These are phyloP conservation scores for Metalampra italica DNA, from an alignment of 2,888 invertebrate genomes.

Conservation along the genomic window DNA sequence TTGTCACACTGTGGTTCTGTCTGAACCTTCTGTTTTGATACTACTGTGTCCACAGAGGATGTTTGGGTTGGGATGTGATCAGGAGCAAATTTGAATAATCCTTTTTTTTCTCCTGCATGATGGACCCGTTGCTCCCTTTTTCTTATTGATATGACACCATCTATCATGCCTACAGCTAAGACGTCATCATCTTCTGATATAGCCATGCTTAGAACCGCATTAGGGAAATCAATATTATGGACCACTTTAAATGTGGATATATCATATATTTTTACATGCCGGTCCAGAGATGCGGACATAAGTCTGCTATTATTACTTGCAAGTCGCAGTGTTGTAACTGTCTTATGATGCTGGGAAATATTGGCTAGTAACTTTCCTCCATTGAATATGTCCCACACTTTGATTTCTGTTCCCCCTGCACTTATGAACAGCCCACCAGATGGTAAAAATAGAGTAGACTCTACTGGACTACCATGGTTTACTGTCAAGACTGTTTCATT, in stretches of 20 bases:
- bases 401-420: slow-evolving; percentile 93
- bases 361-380: slow-evolving; percentile 91
- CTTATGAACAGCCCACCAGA: slow-evolving; percentile 94
- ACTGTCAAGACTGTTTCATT: slow-evolving; percentile 84
- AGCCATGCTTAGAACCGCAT: slow-evolving; percentile 92
- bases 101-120: slow-evolving; percentile 48
- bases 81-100: slow-evolving; percentile 72
- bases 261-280: slow-evolving; percentile 96
- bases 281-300: slow-evolving; percentile 93
- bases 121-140: slow-evolving; percentile 82
- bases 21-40: slow-evolving; percentile 56
- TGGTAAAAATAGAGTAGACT: slow-evolving; percentile 91
- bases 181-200: slow-evolving; percentile 87
- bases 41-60: slow-evolving; percentile 69
- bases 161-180: slow-evolving; percentile 94
- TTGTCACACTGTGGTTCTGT: slow-evolving; percentile 81
- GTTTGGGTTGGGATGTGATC: slow-evolving; percentile 47
- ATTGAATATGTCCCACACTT: slow-evolving; percentile 95
- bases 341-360: slow-evolving; percentile 96
- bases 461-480: slow-evolving; percentile 94
- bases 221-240: slow-evolving; percentile 93
- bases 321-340: slow-evolving; percentile 91
- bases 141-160: slow-evolving; percentile 93
- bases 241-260: slow-evolving; percentile 90
- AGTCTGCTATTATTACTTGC: slow-evolving; percentile 90